Evolutionary conservation across 1,140 invertebrate genomes (phyloP).

Genomic region (Oppia nitens): DNA sequence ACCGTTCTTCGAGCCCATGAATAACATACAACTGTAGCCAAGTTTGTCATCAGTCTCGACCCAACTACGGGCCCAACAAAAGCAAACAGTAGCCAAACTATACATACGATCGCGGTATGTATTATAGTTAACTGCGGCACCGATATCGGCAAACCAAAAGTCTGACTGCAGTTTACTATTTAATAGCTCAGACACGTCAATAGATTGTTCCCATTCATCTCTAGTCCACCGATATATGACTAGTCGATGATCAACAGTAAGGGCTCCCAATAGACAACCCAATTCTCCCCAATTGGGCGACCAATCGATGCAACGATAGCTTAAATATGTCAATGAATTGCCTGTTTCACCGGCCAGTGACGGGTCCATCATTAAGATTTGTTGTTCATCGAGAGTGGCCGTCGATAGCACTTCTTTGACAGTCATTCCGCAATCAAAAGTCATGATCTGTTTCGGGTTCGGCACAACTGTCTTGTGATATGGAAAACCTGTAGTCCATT

Average conservation of each 20-base stretch:
- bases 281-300: background rate
- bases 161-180: background rate
- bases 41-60: background rate
- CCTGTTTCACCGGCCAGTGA: background rate
- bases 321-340: background rate
- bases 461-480: background rate
- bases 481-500: background rate
- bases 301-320: background rate
- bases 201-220: background rate
- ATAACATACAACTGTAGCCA: background rate
- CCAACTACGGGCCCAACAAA: background rate
- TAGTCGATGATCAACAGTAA: background rate
- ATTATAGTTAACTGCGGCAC: background rate
- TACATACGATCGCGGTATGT: background rate
- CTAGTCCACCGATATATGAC: background rate
- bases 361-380: background rate
- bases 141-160: background rate
- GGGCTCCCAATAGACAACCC: background rate
- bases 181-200: background rate
- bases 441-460: background rate
- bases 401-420: background rate
- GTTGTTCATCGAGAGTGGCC: background rate
- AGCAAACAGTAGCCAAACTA: background rate
- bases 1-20: background rate
- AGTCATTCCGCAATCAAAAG: background rate